These are phyloP conservation scores for Lepidocyrtinus sp. DNA, from an alignment of 2,888 invertebrate genomes.

Conservation along the genomic window DNA sequence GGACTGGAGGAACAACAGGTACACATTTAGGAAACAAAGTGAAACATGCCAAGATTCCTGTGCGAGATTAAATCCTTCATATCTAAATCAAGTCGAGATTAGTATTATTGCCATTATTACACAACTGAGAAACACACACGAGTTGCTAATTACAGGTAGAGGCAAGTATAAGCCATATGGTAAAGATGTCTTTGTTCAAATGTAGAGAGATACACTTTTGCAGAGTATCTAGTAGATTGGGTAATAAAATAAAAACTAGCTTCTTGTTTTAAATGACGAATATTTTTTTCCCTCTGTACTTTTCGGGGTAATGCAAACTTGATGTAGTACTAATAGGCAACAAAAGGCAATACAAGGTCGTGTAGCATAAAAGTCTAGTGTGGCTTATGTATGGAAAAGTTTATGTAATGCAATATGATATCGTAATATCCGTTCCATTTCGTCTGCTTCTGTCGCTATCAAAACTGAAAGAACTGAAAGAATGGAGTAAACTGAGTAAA, in stretches of 20 bases:
- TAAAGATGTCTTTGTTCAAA: constrained; percentile 2
- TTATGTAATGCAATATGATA: constrained; percentile 1
- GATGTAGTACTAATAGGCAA: too few species aligned
- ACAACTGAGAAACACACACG: constrained; percentile 32
- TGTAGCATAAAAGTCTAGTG: too few species aligned
- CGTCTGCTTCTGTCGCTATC: constrained; percentile 17
- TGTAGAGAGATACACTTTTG: background rate
- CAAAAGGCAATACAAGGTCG: too few species aligned
- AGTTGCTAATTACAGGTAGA: constrained; percentile 47
- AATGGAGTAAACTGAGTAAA: background rate
- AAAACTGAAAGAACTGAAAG: background rate
- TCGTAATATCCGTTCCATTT: constrained; percentile 39
- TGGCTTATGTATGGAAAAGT: too few species aligned
- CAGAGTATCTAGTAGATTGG: too few species aligned
- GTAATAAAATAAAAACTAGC: too few species aligned
- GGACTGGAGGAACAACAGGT: constrained; percentile 43
- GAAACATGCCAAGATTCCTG: constrained; percentile 44
- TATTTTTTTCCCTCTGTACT: too few species aligned
- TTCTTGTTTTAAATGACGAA: too few species aligned
- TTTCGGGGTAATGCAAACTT: too few species aligned
- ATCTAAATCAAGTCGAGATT: constrained; percentile 48
- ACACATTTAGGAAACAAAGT: constrained; percentile 18
- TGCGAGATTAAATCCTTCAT: constrained; percentile 36
- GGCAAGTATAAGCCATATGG: background rate
- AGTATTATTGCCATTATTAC: constrained; percentile 24